Conservation (phyloP, 30 jellyfish, hydroid and myxozoan genomes). For the Aurelia coerulea region DNA sequence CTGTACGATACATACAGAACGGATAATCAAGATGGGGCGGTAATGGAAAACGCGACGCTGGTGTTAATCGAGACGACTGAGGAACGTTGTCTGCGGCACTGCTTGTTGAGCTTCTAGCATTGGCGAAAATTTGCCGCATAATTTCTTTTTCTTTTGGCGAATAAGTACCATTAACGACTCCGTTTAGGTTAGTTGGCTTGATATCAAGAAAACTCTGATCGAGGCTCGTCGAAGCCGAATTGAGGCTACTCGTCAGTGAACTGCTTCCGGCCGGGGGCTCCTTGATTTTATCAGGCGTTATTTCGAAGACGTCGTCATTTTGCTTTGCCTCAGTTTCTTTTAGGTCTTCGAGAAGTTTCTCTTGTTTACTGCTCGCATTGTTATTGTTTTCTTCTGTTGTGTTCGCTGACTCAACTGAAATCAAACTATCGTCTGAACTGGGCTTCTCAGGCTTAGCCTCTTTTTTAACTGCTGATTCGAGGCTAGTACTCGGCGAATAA, state of each 20-base stretch:
- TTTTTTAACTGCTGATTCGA: neutral
- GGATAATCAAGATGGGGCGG: constrained; percentile 75
- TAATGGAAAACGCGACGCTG: constrained; percentile 45
- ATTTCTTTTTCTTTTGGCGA: constrained; percentile 82
- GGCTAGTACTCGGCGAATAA: neutral
- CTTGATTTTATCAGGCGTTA: neutral
- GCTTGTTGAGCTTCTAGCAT: constrained; percentile 42
- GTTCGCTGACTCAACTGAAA: neutral
- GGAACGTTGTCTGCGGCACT: neutral
- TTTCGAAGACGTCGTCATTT: constrained; percentile 6
- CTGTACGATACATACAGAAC: constrained; percentile 48
- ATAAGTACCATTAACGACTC: constrained; percentile 68
- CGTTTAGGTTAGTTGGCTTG: constrained; percentile 59
- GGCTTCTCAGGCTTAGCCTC: neutral
- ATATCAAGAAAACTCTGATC: constrained; percentile 35
- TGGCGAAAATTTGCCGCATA: constrained; percentile 56
- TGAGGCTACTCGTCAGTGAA: constrained; percentile 9
- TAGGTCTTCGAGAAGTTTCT: neutral
- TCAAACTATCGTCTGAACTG: neutral
- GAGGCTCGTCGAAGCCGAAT: neutral
- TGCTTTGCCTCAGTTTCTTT: neutral
- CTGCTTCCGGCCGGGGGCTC: constrained; percentile 30
- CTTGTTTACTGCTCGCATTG: neutral
- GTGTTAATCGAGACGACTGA: neutral
- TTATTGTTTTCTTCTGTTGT: constrained; percentile 2